These are phyloP conservation scores for Mythimna impura DNA, from an alignment of 2,888 invertebrate species.

Conservation along the genomic window DNA sequence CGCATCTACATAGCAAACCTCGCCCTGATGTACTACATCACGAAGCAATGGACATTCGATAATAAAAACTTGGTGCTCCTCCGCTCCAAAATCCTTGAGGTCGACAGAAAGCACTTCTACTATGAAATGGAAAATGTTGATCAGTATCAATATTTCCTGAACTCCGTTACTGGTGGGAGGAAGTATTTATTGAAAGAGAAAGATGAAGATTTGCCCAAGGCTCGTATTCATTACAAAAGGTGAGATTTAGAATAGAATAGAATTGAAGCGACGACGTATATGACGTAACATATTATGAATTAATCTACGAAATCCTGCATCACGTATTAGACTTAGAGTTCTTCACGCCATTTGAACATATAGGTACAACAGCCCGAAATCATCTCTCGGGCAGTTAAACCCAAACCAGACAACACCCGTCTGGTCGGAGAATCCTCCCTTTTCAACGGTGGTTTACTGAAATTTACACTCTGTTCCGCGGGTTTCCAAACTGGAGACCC, in stretches of 20 bases:
- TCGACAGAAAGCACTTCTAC: slow-evolving; percentile 90
- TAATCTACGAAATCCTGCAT: too few species aligned
- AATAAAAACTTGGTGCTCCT: slow-evolving; percentile 91
- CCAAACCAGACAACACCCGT: too few species aligned
- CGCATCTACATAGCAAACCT: slow-evolving; percentile 94
- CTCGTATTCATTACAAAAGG: slow-evolving; percentile 88
- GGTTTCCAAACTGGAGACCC: too few species aligned
- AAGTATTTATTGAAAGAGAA: slow-evolving; percentile 93
- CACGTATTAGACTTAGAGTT: too few species aligned
- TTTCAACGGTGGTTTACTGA: too few species aligned
- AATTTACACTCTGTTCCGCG: too few species aligned
- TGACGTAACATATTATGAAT: too few species aligned
- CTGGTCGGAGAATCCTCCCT: too few species aligned
- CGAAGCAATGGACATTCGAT: slow-evolving; percentile 94
- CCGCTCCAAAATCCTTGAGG: slow-evolving; percentile 84
- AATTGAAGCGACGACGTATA: too few species aligned
- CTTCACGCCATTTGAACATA: too few species aligned
- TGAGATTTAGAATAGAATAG: slow-evolving; percentile 65
- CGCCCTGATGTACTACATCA: slow-evolving; percentile 93
- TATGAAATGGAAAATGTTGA: slow-evolving; percentile 91
- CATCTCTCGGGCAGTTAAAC: too few species aligned
- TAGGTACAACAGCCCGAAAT: too few species aligned
- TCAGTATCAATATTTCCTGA: slow-evolving; percentile 85
- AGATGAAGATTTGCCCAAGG: slow-evolving; percentile 88
- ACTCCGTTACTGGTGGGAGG: slow-evolving; percentile 91